Conservation (phyloP, 2,888 invertebrate genomes). For the Hirudinaria manillensis region DNA sequence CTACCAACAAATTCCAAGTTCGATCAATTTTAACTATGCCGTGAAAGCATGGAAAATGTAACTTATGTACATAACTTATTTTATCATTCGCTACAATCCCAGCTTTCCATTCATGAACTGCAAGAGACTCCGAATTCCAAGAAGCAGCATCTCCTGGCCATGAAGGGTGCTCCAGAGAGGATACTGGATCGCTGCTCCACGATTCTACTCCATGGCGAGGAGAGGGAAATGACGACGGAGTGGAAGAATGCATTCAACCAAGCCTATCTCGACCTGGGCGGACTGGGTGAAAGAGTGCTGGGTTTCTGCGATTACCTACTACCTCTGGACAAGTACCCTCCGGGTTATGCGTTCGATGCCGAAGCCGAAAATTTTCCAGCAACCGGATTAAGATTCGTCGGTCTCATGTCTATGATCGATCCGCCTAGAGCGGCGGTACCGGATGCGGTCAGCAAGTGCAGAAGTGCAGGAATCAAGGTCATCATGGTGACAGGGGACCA, state of each 20-base stretch:
- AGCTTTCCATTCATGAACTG: slow-evolving; percentile 87
- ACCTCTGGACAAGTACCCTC: slow-evolving; percentile 86
- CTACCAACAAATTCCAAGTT: slow-evolving; percentile 57
- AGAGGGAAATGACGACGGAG: slow-evolving; percentile 80
- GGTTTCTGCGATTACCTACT: slow-evolving; percentile 89
- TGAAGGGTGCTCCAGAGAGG: slow-evolving; percentile 89
- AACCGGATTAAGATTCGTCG: slow-evolving; percentile 74
- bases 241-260: slow-evolving; percentile 93
- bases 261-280: slow-evolving; percentile 75
- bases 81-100: background rate
- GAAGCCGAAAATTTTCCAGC: slow-evolving; percentile 73
- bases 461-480: slow-evolving; percentile 87
- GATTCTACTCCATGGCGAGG: slow-evolving; percentile 86
- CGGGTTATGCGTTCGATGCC: slow-evolving; percentile 80
- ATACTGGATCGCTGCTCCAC: slow-evolving; percentile 82
- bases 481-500: slow-evolving; percentile 61
- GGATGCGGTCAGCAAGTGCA: slow-evolving; percentile 94
- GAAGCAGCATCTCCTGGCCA: slow-evolving; percentile 66
- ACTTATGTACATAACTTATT: too few species aligned
- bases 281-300: slow-evolving; percentile 77
- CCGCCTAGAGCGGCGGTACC: slow-evolving; percentile 94
- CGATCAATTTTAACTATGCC: too few species aligned
- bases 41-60: too few species aligned
- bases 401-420: slow-evolving; percentile 97
- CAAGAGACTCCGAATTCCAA: slow-evolving; percentile 60